phyloP scores from a whole-genome alignment of 2,113 vertebrate species.

The Craseonycteris thonglongyai region DNA sequence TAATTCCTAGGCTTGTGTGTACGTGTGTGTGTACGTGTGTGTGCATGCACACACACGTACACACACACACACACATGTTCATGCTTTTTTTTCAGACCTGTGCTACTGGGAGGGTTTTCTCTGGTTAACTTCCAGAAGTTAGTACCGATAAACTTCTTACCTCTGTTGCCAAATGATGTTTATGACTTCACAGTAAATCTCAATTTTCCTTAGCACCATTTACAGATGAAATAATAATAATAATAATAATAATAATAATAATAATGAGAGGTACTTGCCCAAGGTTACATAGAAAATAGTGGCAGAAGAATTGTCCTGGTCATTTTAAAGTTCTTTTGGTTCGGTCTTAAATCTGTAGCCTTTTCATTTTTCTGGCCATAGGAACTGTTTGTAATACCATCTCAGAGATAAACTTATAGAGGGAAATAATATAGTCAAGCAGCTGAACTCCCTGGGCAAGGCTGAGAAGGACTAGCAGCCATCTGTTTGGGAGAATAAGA shows the following conservation, averaged over 20 bases:
- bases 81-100: neutral
- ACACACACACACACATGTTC: neutral
- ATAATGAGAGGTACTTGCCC: neutral
- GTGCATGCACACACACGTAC: neutral
- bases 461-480: neutral
- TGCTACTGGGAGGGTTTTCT: neutral
- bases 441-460: neutral
- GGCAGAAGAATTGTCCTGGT: neutral
- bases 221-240: neutral
- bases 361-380: neutral
- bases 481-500: neutral
- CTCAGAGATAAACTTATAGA: neutral
- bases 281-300: neutral
- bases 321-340: neutral
- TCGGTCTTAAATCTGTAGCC: neutral
- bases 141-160: neutral
- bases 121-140: neutral
- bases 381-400: neutral
- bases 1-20: neutral
- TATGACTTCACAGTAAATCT: neutral
- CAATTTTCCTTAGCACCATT: neutral
- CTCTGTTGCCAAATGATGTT: neutral
- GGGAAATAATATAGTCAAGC: neutral
- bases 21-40: neutral
- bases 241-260: too few relatives aligned